Base-by-base conservation (phyloP, 2,113 vertebrate genomes). In the Thunnus maccoyii region DNA sequence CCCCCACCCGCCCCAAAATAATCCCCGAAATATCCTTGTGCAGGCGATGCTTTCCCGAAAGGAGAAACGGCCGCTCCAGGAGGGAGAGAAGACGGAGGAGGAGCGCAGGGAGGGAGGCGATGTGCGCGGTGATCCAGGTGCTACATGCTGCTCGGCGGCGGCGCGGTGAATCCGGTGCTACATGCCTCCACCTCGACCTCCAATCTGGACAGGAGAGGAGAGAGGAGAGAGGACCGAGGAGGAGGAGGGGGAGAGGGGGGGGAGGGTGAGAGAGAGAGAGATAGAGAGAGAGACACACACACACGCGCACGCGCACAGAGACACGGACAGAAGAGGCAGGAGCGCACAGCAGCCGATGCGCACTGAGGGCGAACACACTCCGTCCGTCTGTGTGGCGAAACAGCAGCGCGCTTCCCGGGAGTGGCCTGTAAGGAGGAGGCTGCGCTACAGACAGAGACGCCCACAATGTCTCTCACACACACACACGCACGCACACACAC, bases 331-430 rank as follows among this genome's bases (percentile, higher is more conserved):
- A 16, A 46, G 65, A 61, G 57, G 25, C 52, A n/a, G n/a, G 22
- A 32, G 55, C 52, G 60, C 60, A 54, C 66, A 75, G 57, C 76
- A 67, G 74, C 57, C 18, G 81, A 76, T 48, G 56, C 71, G 68
- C 78, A 76, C 80, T 3, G 72, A 56, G 7, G 36, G 9, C 22
- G 65, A 25, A 56, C 51, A 20, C 62, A n/a, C 74, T 58, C 67
- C 54, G 77, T 83, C 71, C 30, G 69, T 71, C 52, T 2, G 88
- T 44, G 70, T 11, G 65, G 73, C 51, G 79, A 73, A 84, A 41
- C 94, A 79, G 89, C 76, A 76, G 88, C 78, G 72, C 92, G 92
- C 95, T 94, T 92, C 72, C 94, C 90, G 94, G 95, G 95, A 91
- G 95, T 92, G 91, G 93, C 89, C 91, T 91, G 86, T 13, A 2